Percentiles rank a stretch among this genome's conserved stretches.
These are phyloP conservation scores for Peromyscus eremicus DNA, from an alignment of 2,797 vertebrate species.

Conservation along the genomic window DNA sequence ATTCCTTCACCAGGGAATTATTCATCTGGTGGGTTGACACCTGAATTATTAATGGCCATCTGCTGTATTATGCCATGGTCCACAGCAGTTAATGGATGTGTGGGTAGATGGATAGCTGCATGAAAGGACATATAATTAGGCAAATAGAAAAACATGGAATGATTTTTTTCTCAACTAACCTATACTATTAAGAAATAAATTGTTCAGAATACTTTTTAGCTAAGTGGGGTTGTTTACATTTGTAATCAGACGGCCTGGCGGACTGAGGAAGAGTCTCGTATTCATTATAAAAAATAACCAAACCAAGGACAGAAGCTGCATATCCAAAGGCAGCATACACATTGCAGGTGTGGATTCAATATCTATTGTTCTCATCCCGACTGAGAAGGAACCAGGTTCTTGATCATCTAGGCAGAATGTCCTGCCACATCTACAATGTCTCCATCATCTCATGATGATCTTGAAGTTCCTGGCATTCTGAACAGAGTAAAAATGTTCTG, in stretches of 20 bases:
- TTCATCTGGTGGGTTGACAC: too few species aligned
- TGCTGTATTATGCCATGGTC: too few species aligned
- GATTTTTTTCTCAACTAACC: neutral
- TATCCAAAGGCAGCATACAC: neutral
- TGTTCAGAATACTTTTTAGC: neutral
- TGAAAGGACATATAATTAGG: neutral
- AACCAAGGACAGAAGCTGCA: neutral
- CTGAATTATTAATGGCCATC: too few species aligned
- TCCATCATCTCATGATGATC: neutral
- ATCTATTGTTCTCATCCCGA: neutral
- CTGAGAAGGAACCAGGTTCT: neutral
- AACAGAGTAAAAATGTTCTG: neutral
- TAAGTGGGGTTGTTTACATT: neutral
- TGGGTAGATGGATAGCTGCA: neutral
- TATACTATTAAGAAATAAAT: neutral
- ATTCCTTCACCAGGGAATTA: too few species aligned
- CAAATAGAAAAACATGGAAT: neutral
- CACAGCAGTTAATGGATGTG: neutral
- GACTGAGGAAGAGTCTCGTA: neutral
- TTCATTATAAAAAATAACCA: neutral
- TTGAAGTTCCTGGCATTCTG: neutral
- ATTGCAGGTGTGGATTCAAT: neutral
- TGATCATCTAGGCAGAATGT: too few species aligned
- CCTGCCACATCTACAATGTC: neutral
- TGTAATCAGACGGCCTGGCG: neutral